These are phyloP conservation scores for Tigriopus californicus DNA, from an alignment of 2,888 invertebrate genomes.

Conservation along the genomic window DNA sequence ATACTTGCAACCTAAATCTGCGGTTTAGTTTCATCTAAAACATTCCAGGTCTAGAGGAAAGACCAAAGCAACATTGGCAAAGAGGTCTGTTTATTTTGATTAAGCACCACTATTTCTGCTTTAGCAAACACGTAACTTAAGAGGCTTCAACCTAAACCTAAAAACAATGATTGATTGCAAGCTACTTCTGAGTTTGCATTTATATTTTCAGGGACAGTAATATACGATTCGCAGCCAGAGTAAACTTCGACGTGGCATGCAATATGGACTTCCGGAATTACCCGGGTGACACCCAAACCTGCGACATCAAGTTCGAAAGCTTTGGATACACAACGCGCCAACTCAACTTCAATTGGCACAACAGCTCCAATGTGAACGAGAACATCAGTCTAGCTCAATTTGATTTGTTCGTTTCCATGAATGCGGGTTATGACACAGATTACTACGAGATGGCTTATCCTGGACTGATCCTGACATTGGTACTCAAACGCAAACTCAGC, in stretches of 20 bases:
- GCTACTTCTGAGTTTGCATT: not conserved
- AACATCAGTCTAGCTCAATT: constrained; percentile 8
- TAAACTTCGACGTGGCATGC: constrained; percentile 7
- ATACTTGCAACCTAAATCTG: too few species aligned
- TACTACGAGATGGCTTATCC: constrained; percentile 10
- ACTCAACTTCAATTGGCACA: not conserved
- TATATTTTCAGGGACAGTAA: too few species aligned
- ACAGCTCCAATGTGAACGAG: not conserved
- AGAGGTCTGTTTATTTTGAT: too few species aligned
- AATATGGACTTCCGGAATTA: constrained; percentile 1
- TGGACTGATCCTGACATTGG: not conserved
- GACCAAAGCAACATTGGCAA: too few species aligned
- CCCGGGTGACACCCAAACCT: not conserved
- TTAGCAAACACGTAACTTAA: too few species aligned
- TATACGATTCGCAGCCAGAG: not conserved
- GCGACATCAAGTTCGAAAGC: constrained; percentile 9
- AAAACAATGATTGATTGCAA: too few species aligned
- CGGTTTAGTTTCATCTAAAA: too few species aligned
- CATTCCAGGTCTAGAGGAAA: too few species aligned
- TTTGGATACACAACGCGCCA: not conserved
- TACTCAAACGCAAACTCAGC: not conserved
- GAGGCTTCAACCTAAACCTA: too few species aligned
- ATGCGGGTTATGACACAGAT: not conserved
- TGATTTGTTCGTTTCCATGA: not conserved
- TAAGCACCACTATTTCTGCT: too few species aligned